Base-by-base conservation (phyloP, 2,113 vertebrate species). In the Eurystomus gularis region DNA sequence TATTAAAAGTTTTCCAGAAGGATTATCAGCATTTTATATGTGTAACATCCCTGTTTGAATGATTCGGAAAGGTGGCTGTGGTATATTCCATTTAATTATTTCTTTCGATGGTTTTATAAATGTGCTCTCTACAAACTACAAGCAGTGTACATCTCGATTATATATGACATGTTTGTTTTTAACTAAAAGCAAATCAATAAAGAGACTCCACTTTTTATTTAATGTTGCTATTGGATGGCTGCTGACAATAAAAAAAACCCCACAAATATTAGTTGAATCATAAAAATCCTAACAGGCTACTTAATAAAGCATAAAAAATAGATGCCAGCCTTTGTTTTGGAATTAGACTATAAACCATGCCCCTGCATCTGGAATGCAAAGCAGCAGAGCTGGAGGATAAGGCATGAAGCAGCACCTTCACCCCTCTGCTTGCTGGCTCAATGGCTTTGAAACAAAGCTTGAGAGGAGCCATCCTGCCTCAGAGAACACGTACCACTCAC, bases 171-270 rank as follows among this genome's bases (percentile, higher is more conserved):
- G 77, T 73, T 88, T 82, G 40, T 68, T 95, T 96, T 83, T 90
- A 95, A 93, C 40, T 82, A 93, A 94, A 88, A 95, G 80, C 73
- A 92, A 96, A 95, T 58, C 77, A 94, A 96, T 69, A 96, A 94
- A 82, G 29, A 62, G 54, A 54, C 60, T 84, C 71, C 33, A 48
- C 72, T 88, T 77, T 95, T 89, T 91, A 83, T 94, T 89, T 91
- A 79, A 86, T 80, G 31, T 42, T 68, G 37, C 54, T 75, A 35
- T 64, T 86, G 70, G 54, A 55, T 93, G 82, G 33, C 62, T 87
- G 72, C 51, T 81, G 25, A 39, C 76, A 92, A 84, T 44, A 69
- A 88, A 95, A 93, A 95, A 93, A 75, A 4, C 0, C 11, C 26
- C n/a, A 58, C 10, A 21, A 94, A 89, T 96, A 85, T 70, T 76